phyloP scores from a whole-genome alignment of 1,140 invertebrate genomes.

The Drosophila littoralis region DNA sequence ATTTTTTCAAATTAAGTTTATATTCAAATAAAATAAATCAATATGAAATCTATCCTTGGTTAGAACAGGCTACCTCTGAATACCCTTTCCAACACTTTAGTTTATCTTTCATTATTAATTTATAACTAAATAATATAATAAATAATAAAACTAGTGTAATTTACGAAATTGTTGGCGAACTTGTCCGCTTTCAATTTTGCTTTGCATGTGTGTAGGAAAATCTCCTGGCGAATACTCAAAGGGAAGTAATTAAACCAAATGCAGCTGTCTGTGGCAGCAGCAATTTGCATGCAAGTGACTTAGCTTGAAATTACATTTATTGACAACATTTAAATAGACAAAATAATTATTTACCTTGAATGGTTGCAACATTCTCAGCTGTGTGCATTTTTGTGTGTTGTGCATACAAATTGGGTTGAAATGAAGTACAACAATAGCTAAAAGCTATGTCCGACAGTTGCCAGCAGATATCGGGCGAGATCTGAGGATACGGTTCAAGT shows the following conservation, averaged over 20 bases:
- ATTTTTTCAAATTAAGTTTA: no score
- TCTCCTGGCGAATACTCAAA: background rate
- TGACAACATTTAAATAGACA: slow-evolving; percentile 22
- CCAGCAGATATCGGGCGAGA: background rate
- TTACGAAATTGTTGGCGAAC: no score
- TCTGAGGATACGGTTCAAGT: slow-evolving; percentile 4
- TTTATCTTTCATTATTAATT: no score
- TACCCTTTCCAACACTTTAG: no score
- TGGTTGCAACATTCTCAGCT: slow-evolving; percentile 19
- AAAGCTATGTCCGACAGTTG: background rate
- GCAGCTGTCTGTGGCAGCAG: background rate
- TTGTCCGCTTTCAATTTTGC: no score
- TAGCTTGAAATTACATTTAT: slow-evolving; percentile 20
- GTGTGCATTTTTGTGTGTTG: background rate
- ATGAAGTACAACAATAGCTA: slow-evolving; percentile 12
- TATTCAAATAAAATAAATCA: no score
- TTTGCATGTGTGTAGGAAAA: background rate
- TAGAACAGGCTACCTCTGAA: no score
- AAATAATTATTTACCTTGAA: slow-evolving; percentile 30
- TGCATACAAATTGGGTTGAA: slow-evolving; percentile 5
- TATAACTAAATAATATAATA: no score
- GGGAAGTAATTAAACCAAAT: slow-evolving; percentile 6
- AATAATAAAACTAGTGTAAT: no score
- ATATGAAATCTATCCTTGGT: no score
- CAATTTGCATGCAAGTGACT: slow-evolving; percentile 2